Evolutionary conservation across 2,113 vertebrate species (phyloP).

Genomic region (Cyanoliseus patagonus): DNA sequence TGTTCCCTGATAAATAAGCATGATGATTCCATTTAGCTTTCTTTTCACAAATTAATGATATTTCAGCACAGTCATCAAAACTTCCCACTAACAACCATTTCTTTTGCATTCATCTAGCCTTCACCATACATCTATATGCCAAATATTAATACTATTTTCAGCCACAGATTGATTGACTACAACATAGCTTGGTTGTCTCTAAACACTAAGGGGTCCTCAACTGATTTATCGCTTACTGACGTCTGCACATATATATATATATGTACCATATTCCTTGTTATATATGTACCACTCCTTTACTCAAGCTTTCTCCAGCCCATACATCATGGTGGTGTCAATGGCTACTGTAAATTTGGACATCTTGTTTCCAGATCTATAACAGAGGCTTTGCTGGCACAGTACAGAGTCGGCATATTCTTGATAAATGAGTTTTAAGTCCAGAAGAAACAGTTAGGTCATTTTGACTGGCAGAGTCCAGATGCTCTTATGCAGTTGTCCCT

Average conservation of each 20-base stretch:
- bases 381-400: background rate
- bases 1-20: background rate
- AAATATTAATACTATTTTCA: conserved; percentile 50
- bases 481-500: background rate
- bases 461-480: background rate
- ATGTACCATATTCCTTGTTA: conserved; percentile 5
- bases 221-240: background rate
- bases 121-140: conserved; percentile 11
- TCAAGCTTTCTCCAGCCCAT: background rate
- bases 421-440: background rate
- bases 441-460: background rate
- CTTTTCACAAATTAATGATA: background rate
- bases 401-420: rapidly evolving
- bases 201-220: conserved; percentile 32
- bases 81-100: background rate
- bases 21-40: background rate
- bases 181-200: conserved; percentile 26
- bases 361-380: background rate
- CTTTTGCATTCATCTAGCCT: conserved; percentile 1
- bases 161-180: conserved; percentile 50
- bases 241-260: background rate
- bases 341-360: background rate
- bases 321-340: background rate
- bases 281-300: background rate
- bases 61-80: conserved; percentile 32